Evolutionary conservation across 1,140 invertebrate species (phyloP), one percentile per base, ranked within the genome.

Genomic region (Drosophila yakuba): DNA sequence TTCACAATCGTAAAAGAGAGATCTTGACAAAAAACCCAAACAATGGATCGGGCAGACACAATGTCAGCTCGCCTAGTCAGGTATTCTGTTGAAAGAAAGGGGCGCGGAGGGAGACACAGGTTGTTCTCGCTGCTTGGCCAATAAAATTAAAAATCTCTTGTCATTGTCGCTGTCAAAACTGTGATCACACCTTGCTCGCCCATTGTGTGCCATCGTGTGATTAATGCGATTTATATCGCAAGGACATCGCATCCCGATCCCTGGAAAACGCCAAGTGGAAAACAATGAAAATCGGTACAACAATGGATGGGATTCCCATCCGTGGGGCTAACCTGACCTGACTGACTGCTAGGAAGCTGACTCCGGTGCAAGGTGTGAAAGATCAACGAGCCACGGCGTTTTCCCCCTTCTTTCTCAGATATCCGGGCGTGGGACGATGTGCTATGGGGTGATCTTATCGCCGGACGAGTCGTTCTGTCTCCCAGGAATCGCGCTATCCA

Each of bases 201-300:
- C 51, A 76, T 78, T 85, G 69, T 64, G 64, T 1, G 38, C 20
- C 0, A 1, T 11, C 12, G 32, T 54, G 77, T 86, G 82, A 86
- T 86, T 86, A 86, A 86, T 86, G 82, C 78, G 82, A 86, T 86
- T 78, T 82, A 88, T 86, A 86, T 86, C 83, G 61, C 63, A 64
- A 64, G 48, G 60, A 75, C 63, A 71, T 71, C 56, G 60, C 62
- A 55, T 45, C n/a, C 51, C 38, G 64, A 60, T 77, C 73, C 74
- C 62, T 23, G 74, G 74, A 76, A 77, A 68, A 77, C 74, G 63
- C 51, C 73, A 51, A 43, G 66, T 57, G 50, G 64, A 81, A 75
- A 78, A 84, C 66, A 68, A 77, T 48, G 47, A 48, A 78, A 75
- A 60, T 45, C 52, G 17, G 35, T 12, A 61, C 51, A 67, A 52